phyloP scores from a whole-genome alignment of 1,140 invertebrate genomes.

The Pseudoatta argentina region DNA sequence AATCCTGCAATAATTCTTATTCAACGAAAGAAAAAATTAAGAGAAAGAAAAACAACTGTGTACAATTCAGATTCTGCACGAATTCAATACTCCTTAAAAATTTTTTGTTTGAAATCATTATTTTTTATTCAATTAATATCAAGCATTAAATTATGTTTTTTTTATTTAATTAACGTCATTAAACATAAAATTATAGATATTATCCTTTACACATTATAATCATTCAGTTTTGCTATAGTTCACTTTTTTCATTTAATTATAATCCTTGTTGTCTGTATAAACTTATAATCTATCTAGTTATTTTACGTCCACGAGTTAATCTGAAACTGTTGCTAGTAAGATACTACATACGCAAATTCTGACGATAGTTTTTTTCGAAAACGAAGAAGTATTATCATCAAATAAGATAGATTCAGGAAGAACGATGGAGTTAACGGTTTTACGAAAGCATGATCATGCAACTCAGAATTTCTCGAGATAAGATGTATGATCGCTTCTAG shows the following conservation, averaged over 20 bases:
- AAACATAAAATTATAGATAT: too few species aligned
- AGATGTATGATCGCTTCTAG: conserved; percentile 35
- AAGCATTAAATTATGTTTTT: too few species aligned
- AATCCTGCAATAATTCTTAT: conserved; percentile 22
- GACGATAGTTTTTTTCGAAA: not conserved
- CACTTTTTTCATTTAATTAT: not conserved
- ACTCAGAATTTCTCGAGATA: conserved; percentile 38
- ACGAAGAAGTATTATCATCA: not conserved
- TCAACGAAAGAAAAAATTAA: not conserved
- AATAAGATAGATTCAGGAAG: conserved; percentile 20
- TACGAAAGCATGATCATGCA: conserved; percentile 47
- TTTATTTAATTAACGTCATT: not conserved
- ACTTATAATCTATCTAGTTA: not conserved
- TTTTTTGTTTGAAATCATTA: not conserved
- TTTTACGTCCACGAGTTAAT: not conserved
- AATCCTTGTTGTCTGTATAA: too few species aligned
- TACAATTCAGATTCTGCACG: not conserved
- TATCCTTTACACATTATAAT: too few species aligned
- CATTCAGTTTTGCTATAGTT: not conserved
- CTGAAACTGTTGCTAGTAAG: not conserved
- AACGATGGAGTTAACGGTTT: conserved; percentile 29
- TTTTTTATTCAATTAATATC: not conserved
- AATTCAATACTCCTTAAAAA: not conserved
- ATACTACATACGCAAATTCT: not conserved
- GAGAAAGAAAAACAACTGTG: not conserved